These are phyloP conservation scores for Pseudoatta argentina DNA, from an alignment of 1,140 invertebrate genomes.

Conservation along the genomic window DNA sequence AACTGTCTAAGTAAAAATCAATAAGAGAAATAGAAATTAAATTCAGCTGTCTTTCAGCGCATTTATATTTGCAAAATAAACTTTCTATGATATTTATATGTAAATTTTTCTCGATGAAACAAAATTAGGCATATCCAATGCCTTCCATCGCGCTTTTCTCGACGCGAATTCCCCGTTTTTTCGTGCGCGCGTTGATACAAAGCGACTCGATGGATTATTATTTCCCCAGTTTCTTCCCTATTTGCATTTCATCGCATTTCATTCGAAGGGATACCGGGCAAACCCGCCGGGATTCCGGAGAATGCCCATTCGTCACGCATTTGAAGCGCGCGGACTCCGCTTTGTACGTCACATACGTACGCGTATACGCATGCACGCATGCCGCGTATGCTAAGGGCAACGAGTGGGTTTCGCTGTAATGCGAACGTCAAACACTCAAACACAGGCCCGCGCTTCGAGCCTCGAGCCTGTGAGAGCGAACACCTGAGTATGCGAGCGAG, in stretches of 20 bases:
- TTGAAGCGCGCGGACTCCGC: constrained; percentile 29
- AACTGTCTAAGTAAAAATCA: background rate
- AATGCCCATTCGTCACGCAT: constrained; percentile 52
- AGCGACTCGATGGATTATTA: constrained; percentile 10
- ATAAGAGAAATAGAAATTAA: background rate
- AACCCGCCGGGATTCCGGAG: constrained; percentile 30
- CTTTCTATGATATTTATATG: background rate
- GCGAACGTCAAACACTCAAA: constrained; percentile 83
- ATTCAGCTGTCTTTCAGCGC: background rate
- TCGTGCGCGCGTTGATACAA: background rate
- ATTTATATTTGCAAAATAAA: background rate
- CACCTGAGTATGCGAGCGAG: constrained; percentile 81
- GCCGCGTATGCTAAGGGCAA: constrained; percentile 47
- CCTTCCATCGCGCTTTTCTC: no score
- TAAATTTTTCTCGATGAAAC: background rate
- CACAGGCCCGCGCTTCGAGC: constrained; percentile 60
- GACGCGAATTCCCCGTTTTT: background rate
- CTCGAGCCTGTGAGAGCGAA: constrained; percentile 78
- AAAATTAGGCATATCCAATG: background rate
- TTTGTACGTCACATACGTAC: background rate
- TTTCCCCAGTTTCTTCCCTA: constrained; percentile 49
- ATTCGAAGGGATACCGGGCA: constrained; percentile 22
- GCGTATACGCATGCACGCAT: constrained; percentile 7
- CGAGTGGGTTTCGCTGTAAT: constrained; percentile 82
- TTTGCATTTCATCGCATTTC: constrained; percentile 49